Percentiles rank a stretch among this genome's conserved stretches.
These are phyloP conservation scores for Nyctalus aviator DNA, from an alignment of 2,797 vertebrate genomes.

Conservation along the genomic window DNA sequence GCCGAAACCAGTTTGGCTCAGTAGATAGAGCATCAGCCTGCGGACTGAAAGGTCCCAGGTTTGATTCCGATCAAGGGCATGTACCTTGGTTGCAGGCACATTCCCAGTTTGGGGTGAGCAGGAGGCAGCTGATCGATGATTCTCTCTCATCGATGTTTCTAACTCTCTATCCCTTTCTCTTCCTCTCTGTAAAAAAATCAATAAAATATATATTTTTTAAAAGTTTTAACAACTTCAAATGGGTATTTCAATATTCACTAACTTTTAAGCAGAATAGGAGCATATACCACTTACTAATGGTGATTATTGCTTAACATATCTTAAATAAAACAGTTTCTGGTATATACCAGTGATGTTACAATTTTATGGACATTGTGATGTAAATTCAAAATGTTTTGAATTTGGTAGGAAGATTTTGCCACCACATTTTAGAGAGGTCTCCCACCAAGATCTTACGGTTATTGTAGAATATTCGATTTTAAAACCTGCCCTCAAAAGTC, in stretches of 20 bases:
- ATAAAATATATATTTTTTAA: background rate
- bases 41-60: too few relatives aligned
- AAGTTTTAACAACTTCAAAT: slow-evolving; percentile 59
- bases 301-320: slow-evolving; percentile 9
- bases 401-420: slow-evolving; percentile 13
- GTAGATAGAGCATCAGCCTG: too few relatives aligned
- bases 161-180: too few relatives aligned
- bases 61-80: too few relatives aligned
- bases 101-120: too few relatives aligned
- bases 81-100: too few relatives aligned
- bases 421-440: background rate
- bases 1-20: too few relatives aligned
- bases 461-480: slow-evolving; percentile 6
- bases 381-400: slow-evolving; percentile 52
- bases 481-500: background rate
- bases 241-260: slow-evolving; percentile 47
- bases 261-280: slow-evolving; percentile 43
- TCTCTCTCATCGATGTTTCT: too few relatives aligned
- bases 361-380: background rate
- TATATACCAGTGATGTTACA: background rate
- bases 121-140: too few relatives aligned
- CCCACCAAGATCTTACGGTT: background rate
- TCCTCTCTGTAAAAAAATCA: too few relatives aligned
- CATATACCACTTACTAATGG: background rate
- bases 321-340: slow-evolving; percentile 50